phyloP scores from a whole-genome alignment of 2,113 vertebrate species.

The Camelus dromedarius region DNA sequence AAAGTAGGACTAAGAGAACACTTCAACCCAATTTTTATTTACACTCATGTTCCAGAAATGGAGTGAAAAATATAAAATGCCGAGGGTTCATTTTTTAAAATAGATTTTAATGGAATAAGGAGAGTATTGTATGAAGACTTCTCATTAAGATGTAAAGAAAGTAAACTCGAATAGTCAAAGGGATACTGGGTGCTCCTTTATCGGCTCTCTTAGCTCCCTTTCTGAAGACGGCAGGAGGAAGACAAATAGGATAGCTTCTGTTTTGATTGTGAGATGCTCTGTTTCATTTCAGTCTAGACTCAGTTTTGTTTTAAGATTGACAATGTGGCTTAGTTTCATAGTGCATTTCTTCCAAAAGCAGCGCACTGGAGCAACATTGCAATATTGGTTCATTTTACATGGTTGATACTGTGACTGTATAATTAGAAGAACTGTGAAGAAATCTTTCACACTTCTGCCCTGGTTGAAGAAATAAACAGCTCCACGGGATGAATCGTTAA shows the following conservation, averaged over 20 bases:
- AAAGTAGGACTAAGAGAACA: background rate
- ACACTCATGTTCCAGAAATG: background rate
- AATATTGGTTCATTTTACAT: slow-evolving; percentile 73
- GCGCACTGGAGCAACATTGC: slow-evolving; percentile 40
- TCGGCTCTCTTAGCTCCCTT: background rate
- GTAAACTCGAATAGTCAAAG: slow-evolving; percentile 40
- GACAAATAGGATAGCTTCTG: background rate
- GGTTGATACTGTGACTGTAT: slow-evolving; percentile 74
- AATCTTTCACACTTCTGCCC: slow-evolving; percentile 77
- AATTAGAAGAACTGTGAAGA: slow-evolving; percentile 81
- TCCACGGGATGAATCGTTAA: slow-evolving; percentile 70
- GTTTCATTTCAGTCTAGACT: slow-evolving; percentile 51
- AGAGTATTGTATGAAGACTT: background rate
- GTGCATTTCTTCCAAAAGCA: slow-evolving; percentile 53
- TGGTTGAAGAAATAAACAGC: slow-evolving; percentile 78
- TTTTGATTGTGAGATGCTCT: slow-evolving; percentile 36
- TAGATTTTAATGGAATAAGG: slow-evolving; percentile 25
- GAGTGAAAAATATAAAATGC: slow-evolving; percentile 52
- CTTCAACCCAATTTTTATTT: slow-evolving; percentile 58
- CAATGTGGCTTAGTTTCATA: background rate
- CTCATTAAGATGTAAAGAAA: slow-evolving; percentile 32
- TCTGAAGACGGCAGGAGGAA: background rate
- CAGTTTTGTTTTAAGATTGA: slow-evolving; percentile 59
- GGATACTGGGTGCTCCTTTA: background rate
- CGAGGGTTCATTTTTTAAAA: slow-evolving; percentile 1